Evolutionary conservation across 2,113 vertebrate genomes (phyloP).

Genomic region (Aldabrachelys gigantea): DNA sequence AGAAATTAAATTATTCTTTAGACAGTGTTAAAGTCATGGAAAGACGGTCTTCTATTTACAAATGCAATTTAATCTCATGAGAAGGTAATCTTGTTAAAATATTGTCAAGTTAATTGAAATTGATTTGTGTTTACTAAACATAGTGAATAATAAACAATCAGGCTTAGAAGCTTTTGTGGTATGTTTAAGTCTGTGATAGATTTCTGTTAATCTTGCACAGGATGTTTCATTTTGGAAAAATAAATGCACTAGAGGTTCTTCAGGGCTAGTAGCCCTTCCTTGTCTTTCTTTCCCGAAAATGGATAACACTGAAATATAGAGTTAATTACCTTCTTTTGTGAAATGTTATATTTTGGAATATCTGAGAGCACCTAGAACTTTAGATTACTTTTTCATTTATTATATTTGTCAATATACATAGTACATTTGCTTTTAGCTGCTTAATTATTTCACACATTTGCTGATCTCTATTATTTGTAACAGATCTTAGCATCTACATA

Average conservation of each 20-base stretch:
- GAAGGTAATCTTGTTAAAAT: constrained; percentile 76
- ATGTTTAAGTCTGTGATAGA: constrained; percentile 17
- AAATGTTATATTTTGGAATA: neutral
- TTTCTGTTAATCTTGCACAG: neutral
- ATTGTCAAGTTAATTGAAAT: constrained; percentile 78
- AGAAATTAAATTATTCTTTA: constrained; percentile 66
- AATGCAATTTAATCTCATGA: constrained; percentile 73
- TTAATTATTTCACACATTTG: constrained; percentile 40
- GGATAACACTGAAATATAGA: neutral
- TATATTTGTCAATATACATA: neutral
- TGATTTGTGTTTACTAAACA: constrained; percentile 70
- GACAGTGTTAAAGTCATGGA: constrained; percentile 61
- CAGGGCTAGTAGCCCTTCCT: neutral
- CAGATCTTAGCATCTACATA: neutral
- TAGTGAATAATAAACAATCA: constrained; percentile 54
- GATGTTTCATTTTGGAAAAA: constrained; percentile 9
- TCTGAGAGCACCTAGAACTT: neutral
- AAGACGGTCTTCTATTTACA: constrained; percentile 66
- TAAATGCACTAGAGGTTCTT: constrained; percentile 3
- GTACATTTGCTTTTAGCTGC: neutral
- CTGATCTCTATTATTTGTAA: neutral
- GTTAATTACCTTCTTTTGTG: neutral
- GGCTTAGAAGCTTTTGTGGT: constrained; percentile 4
- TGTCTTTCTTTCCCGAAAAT: neutral
- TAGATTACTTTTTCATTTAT: constrained; percentile 6